phyloP scores from a whole-genome alignment of 2,113 vertebrate species.

The Phylloscopus trochiloides region DNA sequence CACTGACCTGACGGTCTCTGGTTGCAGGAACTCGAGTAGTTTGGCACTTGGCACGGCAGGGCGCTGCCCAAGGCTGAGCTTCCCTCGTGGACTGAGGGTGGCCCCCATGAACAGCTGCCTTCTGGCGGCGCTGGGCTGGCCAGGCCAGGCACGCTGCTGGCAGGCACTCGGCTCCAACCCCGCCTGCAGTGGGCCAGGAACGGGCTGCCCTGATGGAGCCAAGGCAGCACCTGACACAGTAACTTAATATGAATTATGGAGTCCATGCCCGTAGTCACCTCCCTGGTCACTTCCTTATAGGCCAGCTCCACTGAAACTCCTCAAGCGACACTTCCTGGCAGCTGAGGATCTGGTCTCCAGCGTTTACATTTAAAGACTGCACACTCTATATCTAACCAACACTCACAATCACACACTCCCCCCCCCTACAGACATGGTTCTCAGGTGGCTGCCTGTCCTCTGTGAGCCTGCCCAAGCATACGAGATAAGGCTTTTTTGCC shows the following conservation, averaged over 20 bases:
- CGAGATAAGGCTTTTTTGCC: background rate
- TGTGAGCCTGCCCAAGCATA: background rate
- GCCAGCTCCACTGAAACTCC: background rate
- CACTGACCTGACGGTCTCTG: background rate
- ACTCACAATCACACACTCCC: background rate
- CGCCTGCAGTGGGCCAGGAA: accelerated
- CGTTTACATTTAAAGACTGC: background rate
- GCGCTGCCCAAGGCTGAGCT: background rate
- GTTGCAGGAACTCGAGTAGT: background rate
- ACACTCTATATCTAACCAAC: background rate
- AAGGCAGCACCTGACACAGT: background rate
- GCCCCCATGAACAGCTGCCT: background rate
- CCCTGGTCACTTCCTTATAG: background rate
- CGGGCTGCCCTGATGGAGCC: background rate
- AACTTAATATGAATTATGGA: background rate
- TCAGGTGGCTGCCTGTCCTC: background rate
- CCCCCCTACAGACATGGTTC: background rate
- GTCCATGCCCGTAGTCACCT: background rate
- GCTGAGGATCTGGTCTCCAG: background rate
- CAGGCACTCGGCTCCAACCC: background rate
- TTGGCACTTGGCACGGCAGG: background rate
- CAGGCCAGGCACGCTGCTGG: background rate
- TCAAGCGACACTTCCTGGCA: background rate
- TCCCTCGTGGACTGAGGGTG: background rate
- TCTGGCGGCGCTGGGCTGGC: accelerated